phyloP scores from a whole-genome alignment of 1,140 invertebrate species.

The Bathynomus jamesi region DNA sequence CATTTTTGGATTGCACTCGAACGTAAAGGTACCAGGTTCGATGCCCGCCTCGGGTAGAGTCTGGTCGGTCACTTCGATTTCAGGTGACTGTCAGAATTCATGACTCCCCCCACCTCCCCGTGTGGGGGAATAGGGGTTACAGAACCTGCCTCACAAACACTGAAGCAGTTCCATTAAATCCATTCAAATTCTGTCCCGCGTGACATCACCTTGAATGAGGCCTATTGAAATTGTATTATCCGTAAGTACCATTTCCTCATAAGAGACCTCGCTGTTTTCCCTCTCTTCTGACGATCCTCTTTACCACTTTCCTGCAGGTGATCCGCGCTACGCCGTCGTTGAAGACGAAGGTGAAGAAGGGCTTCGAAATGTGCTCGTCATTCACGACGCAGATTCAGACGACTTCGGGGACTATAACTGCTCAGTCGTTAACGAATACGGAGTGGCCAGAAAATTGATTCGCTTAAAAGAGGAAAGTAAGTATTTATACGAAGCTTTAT shows the following conservation, averaged over 20 bases:
- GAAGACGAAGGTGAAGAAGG: conserved; percentile 54
- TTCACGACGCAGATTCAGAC: conserved; percentile 66
- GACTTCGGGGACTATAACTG: conserved; percentile 94
- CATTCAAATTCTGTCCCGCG: too few species aligned
- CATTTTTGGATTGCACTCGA: too few species aligned
- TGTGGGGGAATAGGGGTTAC: too few species aligned
- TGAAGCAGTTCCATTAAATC: too few species aligned
- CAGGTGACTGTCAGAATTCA: too few species aligned
- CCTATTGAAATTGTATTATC: neutral
- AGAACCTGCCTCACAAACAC: too few species aligned
- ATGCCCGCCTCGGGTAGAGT: too few species aligned
- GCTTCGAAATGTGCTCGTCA: conserved; percentile 70
- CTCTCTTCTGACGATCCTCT: too few species aligned
- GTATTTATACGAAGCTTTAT: neutral
- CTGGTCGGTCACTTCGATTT: too few species aligned
- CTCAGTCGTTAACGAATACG: conserved; percentile 80
- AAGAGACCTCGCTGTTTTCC: neutral
- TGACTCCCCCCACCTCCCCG: too few species aligned
- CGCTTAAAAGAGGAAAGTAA: conserved; percentile 17
- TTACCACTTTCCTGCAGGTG: conserved; percentile 30
- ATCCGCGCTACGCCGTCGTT: conserved; percentile 48
- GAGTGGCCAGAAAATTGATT: conserved; percentile 41
- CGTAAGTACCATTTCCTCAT: neutral
- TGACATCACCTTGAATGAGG: too few species aligned
- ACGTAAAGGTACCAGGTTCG: too few species aligned